Evolutionary conservation across 2,113 vertebrate genomes (phyloP).

Genomic region (Stegostoma tigrinum): DNA sequence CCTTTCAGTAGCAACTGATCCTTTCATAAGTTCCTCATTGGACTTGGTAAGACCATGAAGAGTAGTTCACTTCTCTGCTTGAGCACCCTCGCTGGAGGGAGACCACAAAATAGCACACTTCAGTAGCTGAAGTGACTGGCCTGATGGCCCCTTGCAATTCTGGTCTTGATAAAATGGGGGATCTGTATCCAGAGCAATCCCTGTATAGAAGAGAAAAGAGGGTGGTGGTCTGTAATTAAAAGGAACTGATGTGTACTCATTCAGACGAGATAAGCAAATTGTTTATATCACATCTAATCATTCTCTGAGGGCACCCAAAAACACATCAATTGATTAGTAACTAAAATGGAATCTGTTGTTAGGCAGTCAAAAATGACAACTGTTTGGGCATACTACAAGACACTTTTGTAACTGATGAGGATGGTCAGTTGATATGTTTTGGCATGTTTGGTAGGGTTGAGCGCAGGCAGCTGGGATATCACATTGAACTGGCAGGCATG

Average conservation of each 20-base stretch:
- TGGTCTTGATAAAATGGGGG: not conserved
- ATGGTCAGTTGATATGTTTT: too few species aligned
- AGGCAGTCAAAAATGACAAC: not conserved
- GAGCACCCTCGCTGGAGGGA: not conserved
- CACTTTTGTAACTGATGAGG: not conserved
- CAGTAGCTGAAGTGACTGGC: not conserved
- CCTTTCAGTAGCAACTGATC: not conserved
- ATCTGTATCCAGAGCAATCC: not conserved
- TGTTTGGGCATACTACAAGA: not conserved
- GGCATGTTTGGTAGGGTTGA: too few species aligned
- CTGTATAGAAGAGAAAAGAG: not conserved
- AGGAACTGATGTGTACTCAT: not conserved
- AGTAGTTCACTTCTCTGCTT: not conserved
- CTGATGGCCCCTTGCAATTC: not conserved
- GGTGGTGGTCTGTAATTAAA: not conserved
- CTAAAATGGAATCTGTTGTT: not conserved
- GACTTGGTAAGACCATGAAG: too few species aligned
- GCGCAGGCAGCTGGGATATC: too few species aligned
- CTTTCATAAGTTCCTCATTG: too few species aligned
- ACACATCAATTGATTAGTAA: not conserved
- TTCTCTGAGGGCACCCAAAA: not conserved
- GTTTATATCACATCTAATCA: too few species aligned
- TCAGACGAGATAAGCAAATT: not conserved
- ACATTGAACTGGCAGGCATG: too few species aligned
- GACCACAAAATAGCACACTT: accelerated